Evolutionary conservation across 2,113 vertebrate genomes (phyloP).

Genomic region (Symphodus melops): DNA sequence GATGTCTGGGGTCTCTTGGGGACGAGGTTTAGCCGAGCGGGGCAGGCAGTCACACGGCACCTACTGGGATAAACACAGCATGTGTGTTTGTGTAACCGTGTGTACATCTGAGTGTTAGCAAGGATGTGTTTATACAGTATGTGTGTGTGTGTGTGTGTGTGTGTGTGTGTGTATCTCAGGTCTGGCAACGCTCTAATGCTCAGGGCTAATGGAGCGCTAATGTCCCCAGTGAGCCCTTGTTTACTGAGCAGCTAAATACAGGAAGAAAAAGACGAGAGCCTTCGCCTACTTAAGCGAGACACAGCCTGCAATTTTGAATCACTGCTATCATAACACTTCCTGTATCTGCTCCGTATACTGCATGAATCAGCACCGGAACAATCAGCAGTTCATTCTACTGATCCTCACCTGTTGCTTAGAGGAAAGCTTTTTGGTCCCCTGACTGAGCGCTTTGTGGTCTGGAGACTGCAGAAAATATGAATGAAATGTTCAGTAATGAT

Average conservation of each 20-base stretch:
- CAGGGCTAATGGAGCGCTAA: slow-evolving; percentile 58
- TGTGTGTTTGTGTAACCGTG: slow-evolving; percentile 21
- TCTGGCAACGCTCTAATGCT: slow-evolving; percentile 51
- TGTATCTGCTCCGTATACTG: slow-evolving; percentile 14
- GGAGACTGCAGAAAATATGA: slow-evolving; percentile 1
- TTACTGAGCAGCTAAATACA: slow-evolving; percentile 60
- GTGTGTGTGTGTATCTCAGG: slow-evolving; percentile 1
- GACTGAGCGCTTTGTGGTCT: background rate
- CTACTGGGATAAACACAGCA: slow-evolving; percentile 19
- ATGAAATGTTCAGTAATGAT: background rate
- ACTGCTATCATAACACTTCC: slow-evolving; percentile 23
- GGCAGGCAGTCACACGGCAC: slow-evolving; percentile 10
- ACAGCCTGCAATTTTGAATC: slow-evolving; percentile 40
- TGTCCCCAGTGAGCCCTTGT: slow-evolving; percentile 63
- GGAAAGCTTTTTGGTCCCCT: background rate
- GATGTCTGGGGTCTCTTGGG: slow-evolving; percentile 18
- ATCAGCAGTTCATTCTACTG: slow-evolving; percentile 19
- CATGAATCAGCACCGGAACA: slow-evolving; percentile 18
- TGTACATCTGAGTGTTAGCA: background rate
- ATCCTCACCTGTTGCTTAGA: slow-evolving; percentile 42
- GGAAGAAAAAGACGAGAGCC: slow-evolving; percentile 45
- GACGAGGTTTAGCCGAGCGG: background rate
- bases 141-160: background rate
- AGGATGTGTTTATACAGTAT: slow-evolving; percentile 19
- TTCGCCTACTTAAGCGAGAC: slow-evolving; percentile 44